phyloP scores from a whole-genome alignment of 2,888 invertebrate genomes.

The Caenorhabditis drosophilae region DNA sequence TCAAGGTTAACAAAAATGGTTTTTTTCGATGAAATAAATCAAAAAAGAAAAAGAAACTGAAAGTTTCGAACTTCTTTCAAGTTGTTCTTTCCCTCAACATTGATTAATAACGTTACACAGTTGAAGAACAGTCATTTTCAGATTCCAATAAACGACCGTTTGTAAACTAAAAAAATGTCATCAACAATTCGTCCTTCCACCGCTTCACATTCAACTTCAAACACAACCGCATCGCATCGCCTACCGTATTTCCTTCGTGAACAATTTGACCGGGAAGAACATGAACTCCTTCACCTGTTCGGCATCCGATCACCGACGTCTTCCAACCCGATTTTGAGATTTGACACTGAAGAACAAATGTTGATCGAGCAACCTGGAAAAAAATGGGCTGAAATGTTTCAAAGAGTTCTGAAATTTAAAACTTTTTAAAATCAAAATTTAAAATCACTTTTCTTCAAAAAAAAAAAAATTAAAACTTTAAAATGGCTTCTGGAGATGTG shows the following conservation, averaged over 20 bases:
- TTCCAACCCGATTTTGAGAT: slow-evolving; percentile 48
- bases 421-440: not conserved
- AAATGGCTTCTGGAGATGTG: no score
- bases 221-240: no score
- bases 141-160: no score
- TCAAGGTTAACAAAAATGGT: no score
- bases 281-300: slow-evolving; percentile 41
- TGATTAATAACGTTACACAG: no score
- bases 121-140: no score
- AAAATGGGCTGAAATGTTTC: not conserved
- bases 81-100: no score
- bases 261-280: slow-evolving; percentile 49
- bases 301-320: slow-evolving; percentile 48
- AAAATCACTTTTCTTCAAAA: not conserved
- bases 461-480: no score
- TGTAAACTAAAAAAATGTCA: no score
- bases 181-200: no score
- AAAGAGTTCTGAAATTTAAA: not conserved
- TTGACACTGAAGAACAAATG: slow-evolving; percentile 50
- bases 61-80: slow-evolving; percentile 4
- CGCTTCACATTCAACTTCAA: no score
- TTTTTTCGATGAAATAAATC: no score
- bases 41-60: not conserved
- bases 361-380: slow-evolving; percentile 50
- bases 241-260: slow-evolving; percentile 46